These are phyloP conservation scores for Syndactyla subalaris DNA, from an alignment of 2,797 vertebrate genomes.

Conservation along the genomic window DNA sequence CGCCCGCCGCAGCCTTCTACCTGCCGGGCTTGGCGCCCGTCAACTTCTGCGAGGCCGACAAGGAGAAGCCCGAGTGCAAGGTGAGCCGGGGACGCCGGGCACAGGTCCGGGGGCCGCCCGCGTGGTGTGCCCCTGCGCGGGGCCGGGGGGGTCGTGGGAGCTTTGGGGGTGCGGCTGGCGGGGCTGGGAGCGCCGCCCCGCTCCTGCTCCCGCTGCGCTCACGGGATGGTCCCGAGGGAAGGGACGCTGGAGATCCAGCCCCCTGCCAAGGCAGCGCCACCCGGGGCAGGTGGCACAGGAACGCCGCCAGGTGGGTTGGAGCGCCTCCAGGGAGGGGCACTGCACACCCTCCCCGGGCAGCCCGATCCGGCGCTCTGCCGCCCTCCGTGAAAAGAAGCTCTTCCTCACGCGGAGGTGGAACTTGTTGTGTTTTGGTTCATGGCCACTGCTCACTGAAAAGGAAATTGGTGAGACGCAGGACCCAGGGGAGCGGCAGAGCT, in stretches of 20 bases:
- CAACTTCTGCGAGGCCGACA: conserved; percentile 84
- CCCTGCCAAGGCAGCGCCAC: not conserved
- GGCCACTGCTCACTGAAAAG: not conserved
- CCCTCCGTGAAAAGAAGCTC: not conserved
- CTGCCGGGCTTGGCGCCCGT: conserved; percentile 91
- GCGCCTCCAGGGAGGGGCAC: not conserved
- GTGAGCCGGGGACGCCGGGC: conserved; percentile 42
- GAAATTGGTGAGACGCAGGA: not conserved
- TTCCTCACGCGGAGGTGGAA: not conserved
- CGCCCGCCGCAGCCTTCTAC: conserved; percentile 80
- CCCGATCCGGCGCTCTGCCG: not conserved
- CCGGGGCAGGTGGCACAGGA: not conserved
- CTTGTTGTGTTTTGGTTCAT: not conserved
- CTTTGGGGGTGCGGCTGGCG: no score
- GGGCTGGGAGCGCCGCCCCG: not conserved
- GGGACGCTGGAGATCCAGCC: no score
- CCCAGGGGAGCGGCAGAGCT: not conserved
- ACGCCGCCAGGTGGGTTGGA: not conserved
- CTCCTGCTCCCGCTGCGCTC: accelerated
- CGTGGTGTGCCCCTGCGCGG: no score
- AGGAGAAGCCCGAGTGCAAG: conserved; percentile 76
- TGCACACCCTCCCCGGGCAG: not conserved
- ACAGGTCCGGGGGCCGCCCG: not conserved
- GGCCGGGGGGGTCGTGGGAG: not conserved
- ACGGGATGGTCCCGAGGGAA: no score